Conservation (phyloP, 2,113 vertebrate species). For the Bos javanicus region DNA sequence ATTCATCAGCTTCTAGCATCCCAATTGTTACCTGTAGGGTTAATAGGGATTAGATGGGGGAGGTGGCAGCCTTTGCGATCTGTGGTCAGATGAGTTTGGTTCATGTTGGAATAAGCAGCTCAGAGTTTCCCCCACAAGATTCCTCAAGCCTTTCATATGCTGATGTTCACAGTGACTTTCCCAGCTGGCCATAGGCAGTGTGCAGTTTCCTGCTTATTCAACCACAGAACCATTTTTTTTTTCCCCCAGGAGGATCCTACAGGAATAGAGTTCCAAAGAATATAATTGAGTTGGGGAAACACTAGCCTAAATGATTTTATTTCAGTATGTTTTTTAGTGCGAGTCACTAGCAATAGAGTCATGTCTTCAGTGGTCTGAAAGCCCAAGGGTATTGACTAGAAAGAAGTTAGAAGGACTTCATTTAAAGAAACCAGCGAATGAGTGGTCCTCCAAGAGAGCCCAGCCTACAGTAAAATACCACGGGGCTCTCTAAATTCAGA, state of each 20-base stretch:
- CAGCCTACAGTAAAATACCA: not conserved
- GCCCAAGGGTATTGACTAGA: not conserved
- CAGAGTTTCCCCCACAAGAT: not conserved
- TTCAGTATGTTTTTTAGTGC: not conserved
- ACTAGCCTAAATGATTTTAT: not conserved
- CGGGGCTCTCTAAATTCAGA: not conserved
- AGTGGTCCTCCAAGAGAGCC: not conserved
- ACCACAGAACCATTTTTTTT: not conserved
- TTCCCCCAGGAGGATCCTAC: not conserved
- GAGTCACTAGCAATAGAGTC: not conserved
- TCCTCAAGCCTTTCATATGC: not conserved
- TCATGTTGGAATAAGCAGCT: not conserved
- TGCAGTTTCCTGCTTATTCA: not conserved
- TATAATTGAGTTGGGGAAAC: not conserved
- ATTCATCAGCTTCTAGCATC: not conserved
- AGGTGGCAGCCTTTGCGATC: not conserved
- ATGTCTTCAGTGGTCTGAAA: not conserved
- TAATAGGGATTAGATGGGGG: not conserved
- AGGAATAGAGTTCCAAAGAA: not conserved
- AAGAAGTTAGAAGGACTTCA: not conserved
- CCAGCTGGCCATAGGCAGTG: not conserved
- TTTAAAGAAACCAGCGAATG: not conserved
- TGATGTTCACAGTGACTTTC: not conserved
- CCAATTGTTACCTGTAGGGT: not conserved
- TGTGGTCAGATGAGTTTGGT: not conserved